Percentiles rank a stretch among this genome's conserved stretches.
Conservation (phyloP, 2,888 invertebrate genomes). For the Nomada goodeniana region DNA sequence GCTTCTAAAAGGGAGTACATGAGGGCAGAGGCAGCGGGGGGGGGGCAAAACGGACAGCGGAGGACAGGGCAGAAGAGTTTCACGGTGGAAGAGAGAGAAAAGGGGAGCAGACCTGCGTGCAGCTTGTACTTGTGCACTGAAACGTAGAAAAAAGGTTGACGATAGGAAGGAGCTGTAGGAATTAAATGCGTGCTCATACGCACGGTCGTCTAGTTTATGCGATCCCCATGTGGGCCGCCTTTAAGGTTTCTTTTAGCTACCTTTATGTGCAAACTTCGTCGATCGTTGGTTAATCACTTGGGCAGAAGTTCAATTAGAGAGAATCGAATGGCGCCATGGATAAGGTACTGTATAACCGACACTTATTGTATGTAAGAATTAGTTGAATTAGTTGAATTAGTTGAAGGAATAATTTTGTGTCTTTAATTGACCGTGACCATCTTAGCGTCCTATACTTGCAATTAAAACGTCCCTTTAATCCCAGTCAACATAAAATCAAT, state of each 20-base stretch:
- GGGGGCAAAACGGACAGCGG: constrained; percentile 10
- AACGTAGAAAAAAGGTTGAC: constrained; percentile 30
- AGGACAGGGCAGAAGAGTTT: constrained; percentile 30
- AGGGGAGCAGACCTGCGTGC: constrained; percentile 30
- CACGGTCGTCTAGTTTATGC: constrained; percentile 32
- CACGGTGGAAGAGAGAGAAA: background rate
- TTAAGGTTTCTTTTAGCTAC: background rate
- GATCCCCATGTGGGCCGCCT: constrained; percentile 1
- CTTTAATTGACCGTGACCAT: no score
- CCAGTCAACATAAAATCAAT: no score
- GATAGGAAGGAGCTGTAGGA: constrained; percentile 30
- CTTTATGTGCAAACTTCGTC: background rate
- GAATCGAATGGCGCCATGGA: no score
- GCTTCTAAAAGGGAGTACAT: constrained; percentile 44
- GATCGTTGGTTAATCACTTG: background rate
- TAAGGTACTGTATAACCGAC: no score
- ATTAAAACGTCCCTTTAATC: no score
- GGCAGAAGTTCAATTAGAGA: no score
- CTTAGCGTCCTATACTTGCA: no score
- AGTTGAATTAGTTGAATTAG: no score
- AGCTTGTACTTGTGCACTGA: constrained; percentile 18
- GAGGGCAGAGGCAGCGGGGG: constrained; percentile 1
- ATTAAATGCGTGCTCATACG: constrained; percentile 48
- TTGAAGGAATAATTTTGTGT: no score
- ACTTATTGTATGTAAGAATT: no score